These are phyloP conservation scores for Melanotaenia nigrans DNA, from an alignment of 2,797 vertebrate species.

Conservation along the genomic window DNA sequence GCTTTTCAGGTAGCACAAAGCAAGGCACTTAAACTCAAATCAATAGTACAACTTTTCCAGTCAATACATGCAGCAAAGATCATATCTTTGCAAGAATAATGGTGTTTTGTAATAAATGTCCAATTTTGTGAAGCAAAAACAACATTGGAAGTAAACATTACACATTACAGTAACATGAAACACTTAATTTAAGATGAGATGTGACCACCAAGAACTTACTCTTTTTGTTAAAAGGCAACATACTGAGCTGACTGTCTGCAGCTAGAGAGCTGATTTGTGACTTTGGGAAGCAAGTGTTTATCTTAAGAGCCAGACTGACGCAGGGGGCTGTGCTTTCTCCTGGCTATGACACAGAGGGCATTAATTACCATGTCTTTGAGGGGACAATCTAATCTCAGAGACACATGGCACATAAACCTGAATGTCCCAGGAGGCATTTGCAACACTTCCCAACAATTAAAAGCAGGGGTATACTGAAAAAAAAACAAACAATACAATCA, in stretches of 20 bases:
- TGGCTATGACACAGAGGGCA: conserved; percentile 59
- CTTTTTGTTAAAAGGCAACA: conserved; percentile 38
- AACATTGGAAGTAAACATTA: not conserved
- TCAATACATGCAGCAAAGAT: not conserved
- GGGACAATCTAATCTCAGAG: conserved; percentile 67
- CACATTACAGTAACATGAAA: not conserved
- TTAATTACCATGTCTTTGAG: conserved; percentile 71
- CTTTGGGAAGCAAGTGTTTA: conserved; percentile 50
- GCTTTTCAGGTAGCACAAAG: not conserved
- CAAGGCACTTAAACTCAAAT: not conserved
- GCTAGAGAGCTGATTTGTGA: conserved; percentile 52
- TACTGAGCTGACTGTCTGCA: conserved; percentile 33
- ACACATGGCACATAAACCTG: conserved; percentile 59
- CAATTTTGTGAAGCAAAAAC: not conserved
- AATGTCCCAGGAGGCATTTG: conserved; percentile 35
- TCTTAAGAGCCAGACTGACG: conserved; percentile 59
- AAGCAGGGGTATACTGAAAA: conserved; percentile 15
- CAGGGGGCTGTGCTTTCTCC: conserved; percentile 38
- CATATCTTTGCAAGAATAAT: not conserved
- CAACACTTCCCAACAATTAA: conserved; percentile 36
- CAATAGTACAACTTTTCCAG: not conserved
- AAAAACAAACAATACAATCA: not conserved
- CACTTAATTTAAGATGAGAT: not conserved
- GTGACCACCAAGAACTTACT: conserved; percentile 6
- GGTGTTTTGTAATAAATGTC: not conserved